Base-by-base conservation (phyloP, 2,888 invertebrate genomes). In the Tricholauxania praeusta region DNA sequence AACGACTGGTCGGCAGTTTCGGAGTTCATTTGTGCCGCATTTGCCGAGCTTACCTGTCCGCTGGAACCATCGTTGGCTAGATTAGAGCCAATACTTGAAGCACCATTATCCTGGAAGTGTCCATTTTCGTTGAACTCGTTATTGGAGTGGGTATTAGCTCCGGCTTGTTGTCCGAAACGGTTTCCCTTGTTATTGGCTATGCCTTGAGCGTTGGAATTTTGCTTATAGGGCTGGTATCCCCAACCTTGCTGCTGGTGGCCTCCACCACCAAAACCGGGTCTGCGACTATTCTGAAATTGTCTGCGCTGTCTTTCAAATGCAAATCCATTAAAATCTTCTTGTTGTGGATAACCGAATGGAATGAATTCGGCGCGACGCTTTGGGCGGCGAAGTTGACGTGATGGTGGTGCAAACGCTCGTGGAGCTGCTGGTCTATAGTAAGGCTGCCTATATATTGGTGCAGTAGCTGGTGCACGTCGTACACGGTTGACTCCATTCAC, bases 81-180 rank as follows among this genome's bases (percentile, higher is more conserved):
- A 53, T 87, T 87, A 0, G 86, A 84, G 17, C 85, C 77, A 53
- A 85, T 84, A 75, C 86, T 85, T n/a, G 86, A 85, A 22, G 82
- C 85, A 15, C 82, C 83, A n/a, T 80, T 83, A 15, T 82, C 76
- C 39, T 80, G 80, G 49, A 75, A 78, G 2, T 74, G 17, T 2
- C 83, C 83, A 22, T 74, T 57, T 49, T 72, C 69, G 64, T 81
- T 81, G 17, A 74, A 57, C 15, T 70, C 64, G 48, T 80, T 79
- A 22, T 79, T 79, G 2, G 82, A 80, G 12, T 83, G 82, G 1
- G 85, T 85, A 47, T 87, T 86, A 52, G 83, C 82, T 47, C 80
- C 82, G 1, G 85, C 84, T 77, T 86, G 85, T 68, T 86, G 86
- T 47, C 83, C 72, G 71, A 82, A 85, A 0, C 76, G 75, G 8